Evolutionary conservation across 1,140 invertebrate species (phyloP).

Genomic region (Thaumetopoea pityocampa): DNA sequence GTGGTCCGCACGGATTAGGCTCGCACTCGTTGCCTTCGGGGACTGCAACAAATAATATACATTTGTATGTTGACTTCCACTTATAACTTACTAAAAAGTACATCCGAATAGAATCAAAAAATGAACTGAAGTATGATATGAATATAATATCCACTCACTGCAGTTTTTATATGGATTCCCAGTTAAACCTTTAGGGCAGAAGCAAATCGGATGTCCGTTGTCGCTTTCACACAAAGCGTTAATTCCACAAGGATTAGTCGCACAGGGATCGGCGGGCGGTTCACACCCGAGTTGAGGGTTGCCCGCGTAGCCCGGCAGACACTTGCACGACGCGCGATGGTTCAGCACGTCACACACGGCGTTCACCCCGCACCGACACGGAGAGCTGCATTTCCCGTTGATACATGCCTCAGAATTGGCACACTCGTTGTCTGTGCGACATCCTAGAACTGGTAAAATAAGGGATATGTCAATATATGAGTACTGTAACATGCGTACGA

Average conservation of each 20-base stretch:
- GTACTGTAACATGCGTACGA: too few relatives aligned
- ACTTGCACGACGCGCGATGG: constrained; percentile 85
- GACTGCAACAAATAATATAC: constrained; percentile 76
- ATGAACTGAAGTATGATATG: background rate
- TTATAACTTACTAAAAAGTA: background rate
- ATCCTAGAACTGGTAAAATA: constrained; percentile 77
- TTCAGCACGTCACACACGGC: constrained; percentile 86
- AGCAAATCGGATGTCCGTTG: constrained; percentile 91
- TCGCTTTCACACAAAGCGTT: constrained; percentile 91
- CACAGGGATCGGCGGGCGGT: constrained; percentile 83
- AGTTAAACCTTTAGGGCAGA: constrained; percentile 91
- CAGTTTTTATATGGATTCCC: constrained; percentile 94
- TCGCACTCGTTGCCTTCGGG: constrained; percentile 90
- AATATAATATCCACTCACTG: constrained; percentile 80
- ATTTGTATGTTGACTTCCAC: background rate
- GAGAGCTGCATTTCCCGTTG: constrained; percentile 83
- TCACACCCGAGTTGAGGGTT: constrained; percentile 80
- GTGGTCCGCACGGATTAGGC: constrained; percentile 89
- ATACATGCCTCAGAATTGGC: constrained; percentile 83
- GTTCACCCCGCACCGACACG: constrained; percentile 85
- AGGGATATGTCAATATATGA: background rate
- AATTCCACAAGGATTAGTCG: constrained; percentile 89
- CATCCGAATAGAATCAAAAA: background rate
- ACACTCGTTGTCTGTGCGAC: constrained; percentile 82
- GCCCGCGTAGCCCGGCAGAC: constrained; percentile 84